These are phyloP conservation scores for Orestias chungarensis DNA, from an alignment of 2,797 vertebrate genomes.

Conservation along the genomic window DNA sequence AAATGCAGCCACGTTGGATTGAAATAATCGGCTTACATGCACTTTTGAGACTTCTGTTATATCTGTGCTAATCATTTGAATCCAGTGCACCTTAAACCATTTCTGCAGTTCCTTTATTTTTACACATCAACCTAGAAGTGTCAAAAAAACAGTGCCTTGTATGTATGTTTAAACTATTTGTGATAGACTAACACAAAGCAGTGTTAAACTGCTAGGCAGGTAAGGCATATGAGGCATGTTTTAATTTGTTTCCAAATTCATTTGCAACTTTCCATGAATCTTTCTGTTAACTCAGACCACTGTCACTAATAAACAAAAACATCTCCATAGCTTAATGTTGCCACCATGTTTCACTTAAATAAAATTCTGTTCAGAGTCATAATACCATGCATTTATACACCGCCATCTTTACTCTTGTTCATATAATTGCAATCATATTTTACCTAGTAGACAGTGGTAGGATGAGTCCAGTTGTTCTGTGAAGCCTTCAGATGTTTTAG, in stretches of 20 bases:
- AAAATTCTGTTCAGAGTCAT: neutral
- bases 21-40: slow-evolving; percentile 64
- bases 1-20: slow-evolving; percentile 49
- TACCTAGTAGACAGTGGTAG: too few species aligned
- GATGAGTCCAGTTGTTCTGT: too few species aligned
- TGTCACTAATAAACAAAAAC: neutral
- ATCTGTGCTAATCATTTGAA: slow-evolving; percentile 57
- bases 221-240: neutral
- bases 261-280: neutral
- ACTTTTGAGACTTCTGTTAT: slow-evolving; percentile 63
- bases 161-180: neutral
- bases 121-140: neutral
- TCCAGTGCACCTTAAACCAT: slow-evolving; percentile 51
- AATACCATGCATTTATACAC: too few species aligned
- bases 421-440: too few species aligned
- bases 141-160: neutral
- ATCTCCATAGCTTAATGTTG: neutral
- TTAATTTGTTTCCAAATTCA: neutral
- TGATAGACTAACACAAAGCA: neutral
- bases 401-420: too few species aligned
- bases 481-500: too few species aligned
- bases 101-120: neutral
- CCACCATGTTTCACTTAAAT: neutral
- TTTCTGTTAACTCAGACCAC: neutral
- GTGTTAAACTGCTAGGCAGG: neutral